Evolutionary conservation across 2,113 vertebrate species (phyloP), one percentile per base, ranked within the genome.

Genomic region (Lophotis ruficrista): DNA sequence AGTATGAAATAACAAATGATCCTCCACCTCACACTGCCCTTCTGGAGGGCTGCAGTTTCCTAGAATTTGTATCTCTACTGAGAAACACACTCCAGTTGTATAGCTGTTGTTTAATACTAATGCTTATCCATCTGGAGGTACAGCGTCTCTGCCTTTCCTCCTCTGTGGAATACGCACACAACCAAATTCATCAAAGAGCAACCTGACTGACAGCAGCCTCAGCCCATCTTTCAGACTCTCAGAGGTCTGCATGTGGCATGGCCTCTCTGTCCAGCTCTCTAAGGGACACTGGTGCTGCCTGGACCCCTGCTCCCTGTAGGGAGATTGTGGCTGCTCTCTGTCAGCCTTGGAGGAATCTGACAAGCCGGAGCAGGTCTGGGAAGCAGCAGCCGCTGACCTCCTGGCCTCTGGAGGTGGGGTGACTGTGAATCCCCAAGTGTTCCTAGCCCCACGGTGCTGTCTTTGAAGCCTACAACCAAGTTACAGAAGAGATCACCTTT

Each of bases 301-400:
- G 35, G 47, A 45, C 28, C 6, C 37, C 24, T 0, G 0, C 51
- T 35, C 38, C 54, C 45, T 17, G 9, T 12, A 70, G 61, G 0
- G 0, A 90, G 75, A 28, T 5, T 13, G 27, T 2, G 1, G 15
- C 30, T 90, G 70, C 65, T 80, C 68, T 69, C 27, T 61, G 24
- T 57, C 69, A 87, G 62, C 80, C 50, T 43, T 37, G 47, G 41
- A 94, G 58, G 50, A 86, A 50, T 27, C 15, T 54, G 53, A 54
- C 24, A 86, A 77, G 58, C 43, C 30, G 37, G 27, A 90, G 31
- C 54, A 88, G 66, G 68, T 60, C 60, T 2, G 10, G 62, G 15
- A 77, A 77, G 70, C 58, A 80, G 71, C 17, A 85, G 61, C 51
- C 6, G 0, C 66, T 83, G 76, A 76, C 68, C 58, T 91, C 41